Percentiles rank a stretch among this genome's conserved stretches.
Evolutionary conservation across 1,140 invertebrate species (phyloP).

Genomic region (Arion vulgaris): DNA sequence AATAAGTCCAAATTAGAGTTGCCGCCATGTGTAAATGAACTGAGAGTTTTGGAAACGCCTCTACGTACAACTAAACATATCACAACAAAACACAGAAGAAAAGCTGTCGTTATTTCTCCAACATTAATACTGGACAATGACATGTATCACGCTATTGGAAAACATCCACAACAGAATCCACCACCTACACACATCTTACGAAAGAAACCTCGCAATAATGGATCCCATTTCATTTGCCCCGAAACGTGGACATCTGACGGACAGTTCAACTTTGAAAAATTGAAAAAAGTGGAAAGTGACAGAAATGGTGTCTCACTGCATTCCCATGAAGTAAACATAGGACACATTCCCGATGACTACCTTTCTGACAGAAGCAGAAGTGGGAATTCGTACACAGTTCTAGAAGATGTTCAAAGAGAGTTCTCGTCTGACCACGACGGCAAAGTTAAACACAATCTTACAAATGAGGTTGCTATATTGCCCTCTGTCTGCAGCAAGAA

Average conservation of each 20-base stretch:
- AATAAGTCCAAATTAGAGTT: not conserved
- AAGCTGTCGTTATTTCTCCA: constrained; percentile 9
- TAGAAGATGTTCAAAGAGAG: not conserved
- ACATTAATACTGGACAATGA: not conserved
- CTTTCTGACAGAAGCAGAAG: not conserved
- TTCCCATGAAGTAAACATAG: not conserved
- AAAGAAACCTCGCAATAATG: not conserved
- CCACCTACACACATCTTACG: not conserved
- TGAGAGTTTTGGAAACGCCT: not conserved
- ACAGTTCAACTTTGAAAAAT: not conserved
- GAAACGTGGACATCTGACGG: not conserved
- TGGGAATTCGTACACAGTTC: not conserved
- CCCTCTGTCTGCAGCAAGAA: not conserved
- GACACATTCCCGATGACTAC: no score
- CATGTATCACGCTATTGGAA: not conserved
- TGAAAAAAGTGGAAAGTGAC: not conserved
- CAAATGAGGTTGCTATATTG: not conserved
- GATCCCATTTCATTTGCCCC: not conserved
- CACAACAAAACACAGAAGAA: not conserved
- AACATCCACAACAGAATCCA: not conserved
- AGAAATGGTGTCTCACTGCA: not conserved
- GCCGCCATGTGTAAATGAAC: not conserved
- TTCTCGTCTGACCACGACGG: not conserved
- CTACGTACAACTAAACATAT: not conserved
- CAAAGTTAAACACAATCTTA: not conserved